These are phyloP conservation scores for Zelostemma sp. DNA, from an alignment of 1,140 invertebrate species.

Conservation along the genomic window DNA sequence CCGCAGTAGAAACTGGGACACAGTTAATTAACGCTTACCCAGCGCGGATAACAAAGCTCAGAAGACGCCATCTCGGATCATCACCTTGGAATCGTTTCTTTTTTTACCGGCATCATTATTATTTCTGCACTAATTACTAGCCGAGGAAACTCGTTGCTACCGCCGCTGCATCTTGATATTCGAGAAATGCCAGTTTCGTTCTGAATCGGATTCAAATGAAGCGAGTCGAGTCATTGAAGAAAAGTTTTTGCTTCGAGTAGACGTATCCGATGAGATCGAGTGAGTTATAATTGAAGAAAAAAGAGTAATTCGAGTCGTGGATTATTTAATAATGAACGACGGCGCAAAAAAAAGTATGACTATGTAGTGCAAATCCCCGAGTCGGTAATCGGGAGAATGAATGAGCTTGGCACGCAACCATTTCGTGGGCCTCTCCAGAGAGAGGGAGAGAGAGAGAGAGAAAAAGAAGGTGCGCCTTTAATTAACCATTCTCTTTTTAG, in stretches of 20 bases:
- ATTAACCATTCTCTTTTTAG: constrained; percentile 49
- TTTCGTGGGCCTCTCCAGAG: not conserved
- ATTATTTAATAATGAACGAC: no score
- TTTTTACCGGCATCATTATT: not conserved
- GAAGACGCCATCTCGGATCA: constrained; percentile 31
- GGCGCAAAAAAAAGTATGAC: no score
- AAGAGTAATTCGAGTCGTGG: no score
- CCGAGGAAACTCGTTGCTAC: not conserved
- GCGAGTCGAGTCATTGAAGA: no score
- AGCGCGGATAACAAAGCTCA: constrained; percentile 12
- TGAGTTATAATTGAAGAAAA: not conserved
- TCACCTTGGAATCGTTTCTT: not conserved
- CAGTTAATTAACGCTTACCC: constrained; percentile 40
- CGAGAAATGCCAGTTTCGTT: no score
- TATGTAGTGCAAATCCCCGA: no score
- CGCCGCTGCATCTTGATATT: no score
- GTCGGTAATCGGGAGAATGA: constrained; percentile 9
- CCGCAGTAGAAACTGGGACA: constrained; percentile 25
- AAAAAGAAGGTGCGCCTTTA: constrained; percentile 31
- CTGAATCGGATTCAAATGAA: no score
- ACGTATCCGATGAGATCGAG: no score
- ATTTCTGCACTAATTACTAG: not conserved
- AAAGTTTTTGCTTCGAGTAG: no score
- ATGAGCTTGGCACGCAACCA: constrained; percentile 6
- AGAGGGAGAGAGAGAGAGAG: constrained; percentile 13